Conservation (phyloP, 2,888 invertebrate species). For the Schizaphis graminum region DNA sequence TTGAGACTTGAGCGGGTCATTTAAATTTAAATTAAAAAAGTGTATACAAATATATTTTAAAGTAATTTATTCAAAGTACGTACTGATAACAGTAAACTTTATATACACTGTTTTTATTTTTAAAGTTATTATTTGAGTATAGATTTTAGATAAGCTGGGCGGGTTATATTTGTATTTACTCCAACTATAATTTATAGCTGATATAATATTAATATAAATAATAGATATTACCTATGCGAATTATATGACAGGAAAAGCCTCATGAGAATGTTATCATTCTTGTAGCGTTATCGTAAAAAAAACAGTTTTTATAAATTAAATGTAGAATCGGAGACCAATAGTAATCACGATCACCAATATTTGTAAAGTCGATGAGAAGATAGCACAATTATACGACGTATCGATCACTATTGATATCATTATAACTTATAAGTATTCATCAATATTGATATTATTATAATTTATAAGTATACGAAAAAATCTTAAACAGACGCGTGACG, state of each 20-base stretch:
- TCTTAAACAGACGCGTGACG: no score
- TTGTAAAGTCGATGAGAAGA: not conserved
- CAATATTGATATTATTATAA: not conserved
- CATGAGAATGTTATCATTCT: not conserved
- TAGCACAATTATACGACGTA: not conserved
- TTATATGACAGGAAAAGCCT: not conserved
- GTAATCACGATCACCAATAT: not conserved
- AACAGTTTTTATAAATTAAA: not conserved
- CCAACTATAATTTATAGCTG: not conserved
- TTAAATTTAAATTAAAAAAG: not conserved
- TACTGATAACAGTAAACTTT: not conserved
- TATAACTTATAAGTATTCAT: not conserved
- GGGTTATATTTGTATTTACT: not conserved
- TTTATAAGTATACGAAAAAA: not conserved
- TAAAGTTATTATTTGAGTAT: not conserved
- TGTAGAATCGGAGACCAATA: not conserved
- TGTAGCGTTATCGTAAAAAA: not conserved
- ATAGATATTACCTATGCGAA: not conserved
- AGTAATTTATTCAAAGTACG: not conserved
- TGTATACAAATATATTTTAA: not conserved
- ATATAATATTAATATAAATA: not conserved
- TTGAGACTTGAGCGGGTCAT: no score
- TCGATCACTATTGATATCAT: no score
- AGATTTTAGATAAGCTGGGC: not conserved
- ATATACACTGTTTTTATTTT: not conserved